Conservation (phyloP, 1,140 invertebrate genomes). For the Diorhabda elongata region DNA sequence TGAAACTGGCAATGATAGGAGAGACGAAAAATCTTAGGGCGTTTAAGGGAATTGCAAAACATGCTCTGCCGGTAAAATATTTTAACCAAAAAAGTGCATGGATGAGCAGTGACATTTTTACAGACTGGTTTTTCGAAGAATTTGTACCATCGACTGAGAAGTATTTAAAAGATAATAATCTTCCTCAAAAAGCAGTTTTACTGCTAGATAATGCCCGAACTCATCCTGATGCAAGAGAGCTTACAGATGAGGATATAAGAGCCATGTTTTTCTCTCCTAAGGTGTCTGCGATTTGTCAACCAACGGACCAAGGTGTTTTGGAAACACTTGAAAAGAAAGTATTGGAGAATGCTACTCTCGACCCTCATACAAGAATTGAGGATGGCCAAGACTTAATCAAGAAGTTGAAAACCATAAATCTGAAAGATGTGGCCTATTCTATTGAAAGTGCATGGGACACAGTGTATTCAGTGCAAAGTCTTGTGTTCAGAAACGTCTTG, state of each 20-base stretch:
- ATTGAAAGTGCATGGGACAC: too few relatives aligned
- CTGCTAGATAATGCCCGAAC: conserved; percentile 42
- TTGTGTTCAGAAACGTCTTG: too few relatives aligned
- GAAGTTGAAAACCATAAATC: too few relatives aligned
- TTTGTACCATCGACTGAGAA: conserved; percentile 43
- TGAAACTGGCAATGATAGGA: conserved; percentile 42
- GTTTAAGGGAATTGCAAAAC: conserved; percentile 39
- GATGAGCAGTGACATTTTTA: conserved; percentile 44
- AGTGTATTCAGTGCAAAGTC: too few relatives aligned
- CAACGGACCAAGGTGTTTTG: background rate
- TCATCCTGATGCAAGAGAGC: conserved; percentile 18
- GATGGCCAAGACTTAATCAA: too few relatives aligned
- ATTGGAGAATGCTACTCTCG: too few relatives aligned
- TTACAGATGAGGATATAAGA: conserved; percentile 32
- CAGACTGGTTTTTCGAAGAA: conserved; percentile 42
- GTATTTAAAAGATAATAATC: conserved; percentile 42
- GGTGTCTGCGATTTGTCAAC: too few relatives aligned
- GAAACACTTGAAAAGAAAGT: background rate
- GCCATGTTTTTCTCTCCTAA: too few relatives aligned
- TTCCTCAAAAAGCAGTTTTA: conserved; percentile 45
- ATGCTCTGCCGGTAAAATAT: conserved; percentile 18
- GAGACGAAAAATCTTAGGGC: conserved; percentile 44
- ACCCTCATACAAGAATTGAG: too few relatives aligned
- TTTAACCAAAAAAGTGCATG: conserved; percentile 38
- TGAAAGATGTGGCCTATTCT: too few relatives aligned